Base-by-base conservation (phyloP, 2,888 invertebrate genomes). In the Lottia gigantea region DNA sequence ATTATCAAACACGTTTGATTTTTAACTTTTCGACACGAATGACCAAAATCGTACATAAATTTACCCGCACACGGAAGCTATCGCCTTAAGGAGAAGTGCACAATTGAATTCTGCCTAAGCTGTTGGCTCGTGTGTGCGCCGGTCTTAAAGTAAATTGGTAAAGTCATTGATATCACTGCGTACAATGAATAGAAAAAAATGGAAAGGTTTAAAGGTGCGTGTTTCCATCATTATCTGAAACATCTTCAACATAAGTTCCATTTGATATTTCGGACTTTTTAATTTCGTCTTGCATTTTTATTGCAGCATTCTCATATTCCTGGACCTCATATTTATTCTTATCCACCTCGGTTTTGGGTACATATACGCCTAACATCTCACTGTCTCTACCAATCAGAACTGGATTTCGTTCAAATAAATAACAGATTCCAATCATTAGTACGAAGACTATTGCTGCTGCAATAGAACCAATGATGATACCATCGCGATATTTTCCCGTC, bases 381-480 rank as follows among this genome's bases (percentile, higher is more conserved):
- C 19, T 47, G 26, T 68, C 63, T 15, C 64, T 40, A 15, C 47
- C n/a, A 25, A 64, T 63, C 16, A 63, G 16, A 64, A 47, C 23
- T 16, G 23, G 40, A 25, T 64, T 26, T 16, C 40, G 46, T 26
- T 64, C 31, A 46, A 63, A 62, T 19, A 46, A 47, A 7, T 26
- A 68, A 47, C 68, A 68, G 26, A 68, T 47, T 16, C 47, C 68
- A 2, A 68, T 19, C 68, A 68, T 68, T 7, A 71, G 3, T 2
- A 71, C 66, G n/a, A 68, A 25, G 23, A 71, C 62, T 11, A 67
- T 64, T 7, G 67, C 67, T n/a, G 62, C 71, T 23, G 71, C 71
- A 15, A 64, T 62, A n/a, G 26, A 26, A 65, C 74, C 74, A 19
- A 72, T 72, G 31, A 70, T 65, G n/a, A 72, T 19, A 40, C 71